phyloP scores from a whole-genome alignment of 2,888 invertebrate genomes.

The Acanthoscelides obtectus region DNA sequence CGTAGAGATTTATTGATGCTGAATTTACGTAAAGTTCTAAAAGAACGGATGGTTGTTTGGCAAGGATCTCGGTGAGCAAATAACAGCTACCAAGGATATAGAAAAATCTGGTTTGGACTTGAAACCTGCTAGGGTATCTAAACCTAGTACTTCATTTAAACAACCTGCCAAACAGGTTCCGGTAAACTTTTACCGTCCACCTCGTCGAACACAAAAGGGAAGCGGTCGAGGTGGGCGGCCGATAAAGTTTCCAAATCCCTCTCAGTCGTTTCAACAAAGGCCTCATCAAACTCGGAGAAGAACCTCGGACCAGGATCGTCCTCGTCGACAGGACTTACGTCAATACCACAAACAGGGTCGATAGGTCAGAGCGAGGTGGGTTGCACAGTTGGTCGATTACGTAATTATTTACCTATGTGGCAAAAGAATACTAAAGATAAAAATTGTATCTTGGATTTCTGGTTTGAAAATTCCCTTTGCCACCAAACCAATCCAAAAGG shows the following conservation, averaged over 20 bases:
- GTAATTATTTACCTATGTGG: conserved; percentile 5
- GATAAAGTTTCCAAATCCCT: not conserved
- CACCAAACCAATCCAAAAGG: conserved; percentile 2
- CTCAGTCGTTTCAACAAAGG: conserved; percentile 4
- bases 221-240: conserved; percentile 10
- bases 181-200: conserved; percentile 14
- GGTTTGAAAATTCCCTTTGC: conserved; percentile 6
- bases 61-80: conserved; percentile 10
- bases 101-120: conserved; percentile 10
- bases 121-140: conserved; percentile 7
- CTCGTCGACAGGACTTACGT: not conserved
- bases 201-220: conserved; percentile 10
- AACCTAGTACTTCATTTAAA: not conserved
- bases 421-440: conserved; percentile 3
- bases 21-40: conserved; percentile 11
- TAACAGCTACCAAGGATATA: conserved; percentile 10
- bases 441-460: conserved; percentile 7
- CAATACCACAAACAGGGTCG: not conserved
- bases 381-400: conserved; percentile 1
- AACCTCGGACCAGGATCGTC: conserved; percentile 1
- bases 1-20: conserved; percentile 11
- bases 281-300: conserved; percentile 1
- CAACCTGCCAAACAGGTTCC: not conserved
- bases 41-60: conserved; percentile 16
- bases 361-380: not conserved